These are phyloP conservation scores for Iguana delicatissima DNA, from an alignment of 2,797 vertebrate species.

Conservation along the genomic window DNA sequence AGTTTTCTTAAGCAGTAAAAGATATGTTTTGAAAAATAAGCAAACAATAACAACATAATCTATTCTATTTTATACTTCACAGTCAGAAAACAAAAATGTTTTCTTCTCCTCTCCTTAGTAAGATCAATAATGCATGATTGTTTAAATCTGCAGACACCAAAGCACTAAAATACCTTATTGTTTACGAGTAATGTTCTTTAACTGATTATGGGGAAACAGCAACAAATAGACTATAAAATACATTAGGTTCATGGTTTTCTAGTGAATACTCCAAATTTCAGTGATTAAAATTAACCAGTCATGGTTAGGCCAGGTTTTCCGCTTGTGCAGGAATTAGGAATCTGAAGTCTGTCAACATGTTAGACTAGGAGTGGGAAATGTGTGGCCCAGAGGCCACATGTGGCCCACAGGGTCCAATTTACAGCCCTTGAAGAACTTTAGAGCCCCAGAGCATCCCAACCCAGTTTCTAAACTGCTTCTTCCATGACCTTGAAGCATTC, in stretches of 20 bases:
- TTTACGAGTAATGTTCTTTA: background rate
- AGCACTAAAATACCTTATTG: background rate
- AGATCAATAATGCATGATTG: slow-evolving; percentile 2
- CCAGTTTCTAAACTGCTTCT: no score
- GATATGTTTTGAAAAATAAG: background rate
- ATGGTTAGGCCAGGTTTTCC: background rate
- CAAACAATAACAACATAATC: background rate
- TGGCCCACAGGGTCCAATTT: no score
- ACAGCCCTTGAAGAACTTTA: no score
- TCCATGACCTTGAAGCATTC: no score
- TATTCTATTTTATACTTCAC: background rate
- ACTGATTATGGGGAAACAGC: background rate
- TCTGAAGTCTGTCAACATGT: background rate
- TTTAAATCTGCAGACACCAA: background rate
- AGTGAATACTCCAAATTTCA: background rate
- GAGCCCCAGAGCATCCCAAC: no score
- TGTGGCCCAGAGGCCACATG: no score
- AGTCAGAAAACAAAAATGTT: slow-evolving; percentile 9
- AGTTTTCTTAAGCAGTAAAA: background rate
- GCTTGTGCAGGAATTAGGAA: background rate
- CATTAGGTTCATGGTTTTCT: background rate
- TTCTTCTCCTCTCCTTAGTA: background rate
- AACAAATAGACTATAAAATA: background rate
- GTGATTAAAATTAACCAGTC: slow-evolving; percentile 8
- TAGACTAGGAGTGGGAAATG: no score